Percentiles rank a stretch among this genome's conserved stretches.
These are phyloP conservation scores for human DNA, from an alignment of 2,113 vertebrate species.

Conservation along the genomic window GRCh38 chr14:94381501-94382000, in stretches of 20 bases:
- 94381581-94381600: background rate
- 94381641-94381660: fast-evolving
- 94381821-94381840: background rate
- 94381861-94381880: background rate
- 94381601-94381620: fast-evolving
- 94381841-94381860: fast-evolving
- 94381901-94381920: too few relatives aligned
- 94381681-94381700: too few relatives aligned
- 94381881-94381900: too few relatives aligned
- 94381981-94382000: background rate
- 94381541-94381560: background rate
- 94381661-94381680: too few relatives aligned
- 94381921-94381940: background rate
- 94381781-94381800: too few relatives aligned
- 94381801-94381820: background rate
- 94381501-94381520: background rate
- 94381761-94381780: too few relatives aligned
- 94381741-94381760: too few relatives aligned
- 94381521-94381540: fast-evolving
- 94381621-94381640: background rate
- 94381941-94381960: too few relatives aligned
- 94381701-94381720: background rate
- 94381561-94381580: background rate
- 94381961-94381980: fast-evolving
- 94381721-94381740: too few relatives aligned